Conservation (phyloP, 2,113 vertebrate genomes). For the Arenaria interpres region DNA sequence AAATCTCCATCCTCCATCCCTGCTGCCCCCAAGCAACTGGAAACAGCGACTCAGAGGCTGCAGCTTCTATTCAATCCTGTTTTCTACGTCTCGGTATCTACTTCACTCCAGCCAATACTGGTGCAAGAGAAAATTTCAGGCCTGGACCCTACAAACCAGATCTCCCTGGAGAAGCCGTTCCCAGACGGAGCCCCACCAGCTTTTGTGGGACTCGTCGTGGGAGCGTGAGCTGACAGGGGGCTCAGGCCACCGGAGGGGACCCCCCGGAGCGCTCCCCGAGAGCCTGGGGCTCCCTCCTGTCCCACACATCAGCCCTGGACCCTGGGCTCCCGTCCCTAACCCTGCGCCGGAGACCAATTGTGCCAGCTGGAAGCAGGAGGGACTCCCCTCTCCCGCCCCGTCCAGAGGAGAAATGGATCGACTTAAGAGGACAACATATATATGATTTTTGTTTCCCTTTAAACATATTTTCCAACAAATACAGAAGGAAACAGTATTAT, state of each 20-base stretch:
- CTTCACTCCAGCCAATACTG: slow-evolving; percentile 49
- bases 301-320: background rate
- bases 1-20: slow-evolving; percentile 14
- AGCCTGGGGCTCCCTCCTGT: background rate
- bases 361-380: background rate
- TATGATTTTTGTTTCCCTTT: slow-evolving; percentile 69
- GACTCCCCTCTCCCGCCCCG: background rate
- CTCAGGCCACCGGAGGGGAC: background rate
- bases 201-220: accelerated
- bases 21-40: background rate
- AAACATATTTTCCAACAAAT: slow-evolving; percentile 64
- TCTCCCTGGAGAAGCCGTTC: accelerated
- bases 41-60: background rate
- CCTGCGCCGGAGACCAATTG: background rate
- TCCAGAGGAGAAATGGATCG: background rate
- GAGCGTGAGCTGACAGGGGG: accelerated
- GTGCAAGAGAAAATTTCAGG: slow-evolving; percentile 38
- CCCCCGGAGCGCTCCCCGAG: background rate
- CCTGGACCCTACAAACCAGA: background rate
- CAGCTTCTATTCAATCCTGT: background rate
- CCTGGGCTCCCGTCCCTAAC: background rate
- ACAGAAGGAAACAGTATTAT: slow-evolving; percentile 63
- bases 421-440: background rate
- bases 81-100: background rate
- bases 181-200: background rate